phyloP scores from a whole-genome alignment of 1,140 invertebrate genomes.

The Babylonia areolata region DNA sequence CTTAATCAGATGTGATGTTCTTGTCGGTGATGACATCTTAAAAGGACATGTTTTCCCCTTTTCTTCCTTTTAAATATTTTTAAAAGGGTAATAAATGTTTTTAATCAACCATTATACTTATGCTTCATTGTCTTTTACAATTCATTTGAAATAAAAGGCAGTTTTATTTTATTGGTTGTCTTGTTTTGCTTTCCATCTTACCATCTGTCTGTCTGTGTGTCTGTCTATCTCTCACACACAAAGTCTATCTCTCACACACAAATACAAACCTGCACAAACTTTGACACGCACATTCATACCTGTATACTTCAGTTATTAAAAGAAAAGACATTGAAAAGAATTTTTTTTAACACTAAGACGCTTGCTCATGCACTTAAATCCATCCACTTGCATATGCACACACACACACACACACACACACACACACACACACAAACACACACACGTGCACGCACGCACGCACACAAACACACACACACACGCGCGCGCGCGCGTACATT shows the following conservation, averaged over 20 bases:
- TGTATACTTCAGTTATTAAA: too few species aligned
- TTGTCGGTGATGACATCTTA: neutral
- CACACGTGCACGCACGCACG: neutral
- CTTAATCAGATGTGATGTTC: too few species aligned
- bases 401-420: neutral
- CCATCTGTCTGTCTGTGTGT: constrained; percentile 8
- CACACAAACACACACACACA: neutral
- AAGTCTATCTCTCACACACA: neutral
- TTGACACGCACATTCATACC: neutral
- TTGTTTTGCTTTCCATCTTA: neutral
- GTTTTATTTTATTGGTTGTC: too few species aligned
- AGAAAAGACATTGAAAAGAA: too few species aligned
- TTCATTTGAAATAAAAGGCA: too few species aligned
- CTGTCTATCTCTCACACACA: neutral
- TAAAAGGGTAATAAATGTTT: neutral
- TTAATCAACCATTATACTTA: neutral
- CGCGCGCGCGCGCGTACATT: neutral
- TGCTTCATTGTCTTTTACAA: neutral
- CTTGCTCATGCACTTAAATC: too few species aligned
- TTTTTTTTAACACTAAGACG: too few species aligned
- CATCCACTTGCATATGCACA: too few species aligned
- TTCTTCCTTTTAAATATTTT: neutral
- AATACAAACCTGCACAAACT: too few species aligned
- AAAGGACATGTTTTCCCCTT: neutral
- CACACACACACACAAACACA: constrained; percentile 1